Percentiles rank a stretch among this genome's conserved stretches.
Conservation (phyloP, 2,888 invertebrate species). For the Brachyopa scutellaris region DNA sequence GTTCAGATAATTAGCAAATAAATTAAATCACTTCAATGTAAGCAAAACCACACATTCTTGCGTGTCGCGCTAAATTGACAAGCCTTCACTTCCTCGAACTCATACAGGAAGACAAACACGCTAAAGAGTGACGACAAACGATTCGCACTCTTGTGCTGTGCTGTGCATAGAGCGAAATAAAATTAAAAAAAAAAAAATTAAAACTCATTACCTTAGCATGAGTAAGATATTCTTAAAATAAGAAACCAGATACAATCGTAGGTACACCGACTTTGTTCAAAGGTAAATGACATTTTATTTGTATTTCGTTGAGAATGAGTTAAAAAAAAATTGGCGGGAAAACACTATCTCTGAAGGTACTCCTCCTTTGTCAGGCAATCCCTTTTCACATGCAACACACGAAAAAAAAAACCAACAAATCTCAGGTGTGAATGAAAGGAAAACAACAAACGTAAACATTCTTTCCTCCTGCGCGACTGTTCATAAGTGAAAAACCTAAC, state of each 20-base stretch:
- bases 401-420: neutral
- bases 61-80: conserved; percentile 33
- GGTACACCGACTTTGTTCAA: conserved; percentile 9
- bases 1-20: conserved; percentile 3
- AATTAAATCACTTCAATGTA: neutral
- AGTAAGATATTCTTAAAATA: conserved; percentile 20
- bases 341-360: neutral
- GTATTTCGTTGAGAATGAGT: neutral
- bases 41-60: conserved; percentile 37
- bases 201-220: conserved; percentile 44
- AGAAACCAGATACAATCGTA: conserved; percentile 8
- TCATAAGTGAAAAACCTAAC: conserved; percentile 66
- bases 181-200: too few species aligned
- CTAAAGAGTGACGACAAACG: neutral
- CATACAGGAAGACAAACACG: conserved; percentile 49
- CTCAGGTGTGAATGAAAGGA: conserved; percentile 62
- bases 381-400: conserved; percentile 39
- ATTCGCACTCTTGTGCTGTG: conserved; percentile 45
- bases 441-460: conserved; percentile 37
- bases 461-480: conserved; percentile 22
- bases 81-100: conserved; percentile 63
- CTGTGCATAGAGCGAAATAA: conserved; percentile 44
- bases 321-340: conserved; percentile 40
- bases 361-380: conserved; percentile 54
- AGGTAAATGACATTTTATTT: conserved; percentile 64